Percentiles rank a stretch among this genome's conserved stretches.
These are phyloP conservation scores for Papilio polyxenes DNA, from an alignment of 1,140 invertebrate species.

Conservation along the genomic window DNA sequence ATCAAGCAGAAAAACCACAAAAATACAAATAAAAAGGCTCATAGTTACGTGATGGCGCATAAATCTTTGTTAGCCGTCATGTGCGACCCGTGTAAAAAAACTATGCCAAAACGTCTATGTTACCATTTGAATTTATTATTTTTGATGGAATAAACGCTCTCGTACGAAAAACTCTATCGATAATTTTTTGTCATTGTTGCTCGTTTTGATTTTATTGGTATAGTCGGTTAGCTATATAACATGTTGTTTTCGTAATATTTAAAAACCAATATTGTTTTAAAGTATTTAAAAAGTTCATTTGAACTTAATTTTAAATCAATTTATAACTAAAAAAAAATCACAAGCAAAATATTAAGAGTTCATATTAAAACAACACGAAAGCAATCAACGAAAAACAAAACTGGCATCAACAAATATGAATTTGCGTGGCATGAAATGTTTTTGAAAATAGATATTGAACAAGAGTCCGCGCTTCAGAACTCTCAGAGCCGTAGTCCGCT, in stretches of 20 bases:
- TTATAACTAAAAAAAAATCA: neutral
- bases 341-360: neutral
- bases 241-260: too few relatives aligned
- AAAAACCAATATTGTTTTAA: neutral
- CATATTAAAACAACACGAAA: neutral
- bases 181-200: neutral
- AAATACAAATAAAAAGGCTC: conserved; percentile 23
- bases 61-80: conserved; percentile 27
- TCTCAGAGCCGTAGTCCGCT: conserved; percentile 8
- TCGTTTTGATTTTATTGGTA: neutral
- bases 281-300: neutral
- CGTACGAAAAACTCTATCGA: neutral
- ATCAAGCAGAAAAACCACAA: conserved; percentile 21
- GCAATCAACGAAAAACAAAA: conserved; percentile 17
- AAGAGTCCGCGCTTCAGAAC: neutral
- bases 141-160: conserved; percentile 5
- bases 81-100: conserved; percentile 25
- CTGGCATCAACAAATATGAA: conserved; percentile 17
- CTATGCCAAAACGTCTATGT: conserved; percentile 23
- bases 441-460: conserved; percentile 24
- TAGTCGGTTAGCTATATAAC: neutral
- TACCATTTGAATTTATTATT: conserved; percentile 26
- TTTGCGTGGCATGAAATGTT: conserved; percentile 17
- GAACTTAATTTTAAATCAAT: neutral
- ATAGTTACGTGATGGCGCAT: conserved; percentile 16